Evolutionary conservation across 2,888 invertebrate species (phyloP), one percentile per base, ranked within the genome.

Genomic region (Nasonia oneida): DNA sequence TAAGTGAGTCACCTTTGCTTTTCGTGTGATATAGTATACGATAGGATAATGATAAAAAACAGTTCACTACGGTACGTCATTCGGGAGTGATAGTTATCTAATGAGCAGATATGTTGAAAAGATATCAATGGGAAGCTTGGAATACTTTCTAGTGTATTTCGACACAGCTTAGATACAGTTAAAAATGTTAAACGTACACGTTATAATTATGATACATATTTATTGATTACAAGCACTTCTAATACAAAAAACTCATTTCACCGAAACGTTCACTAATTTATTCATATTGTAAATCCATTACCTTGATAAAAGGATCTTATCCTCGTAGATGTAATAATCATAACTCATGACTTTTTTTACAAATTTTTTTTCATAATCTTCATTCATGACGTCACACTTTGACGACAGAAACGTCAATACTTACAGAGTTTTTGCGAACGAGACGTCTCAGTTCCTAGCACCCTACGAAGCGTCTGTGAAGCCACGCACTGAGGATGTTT

Each of bases 401-500:
- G 85, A 87, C 87, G 87, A 85, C 47, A 87, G 84, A 84, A 77
- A 73, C 80, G 86, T 87, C 87, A 86, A 88, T 88, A 87, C 88
- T 93, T 93, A 87, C 93, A 96, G 96, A 94, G 95, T 95, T 57
- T 96, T 96, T 93, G 96, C 96, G 86, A 95, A 95, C 90, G 96
- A 97, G 94, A 96, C 96, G 76, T 95, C 95, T 88, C 96, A 96
- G 93, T 96, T 96, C 92, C 93, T 96, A 91, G 96, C 96, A 74
- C 96, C 96, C 5, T 96, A 96, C 89, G 96, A 96, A 93, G 95
- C 95, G 73, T 96, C 96, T 37, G 95, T 95, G 64, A 95, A 95
- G 91, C 93, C 94, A 70, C 94, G 94, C 73, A 91, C 93, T 71
- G 94, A 94, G 78, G 93, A 94, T 70, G 90, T 91, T 79, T 93